phyloP scores from a whole-genome alignment of 2,888 invertebrate species.

The Ditylenchus weischeri region DNA sequence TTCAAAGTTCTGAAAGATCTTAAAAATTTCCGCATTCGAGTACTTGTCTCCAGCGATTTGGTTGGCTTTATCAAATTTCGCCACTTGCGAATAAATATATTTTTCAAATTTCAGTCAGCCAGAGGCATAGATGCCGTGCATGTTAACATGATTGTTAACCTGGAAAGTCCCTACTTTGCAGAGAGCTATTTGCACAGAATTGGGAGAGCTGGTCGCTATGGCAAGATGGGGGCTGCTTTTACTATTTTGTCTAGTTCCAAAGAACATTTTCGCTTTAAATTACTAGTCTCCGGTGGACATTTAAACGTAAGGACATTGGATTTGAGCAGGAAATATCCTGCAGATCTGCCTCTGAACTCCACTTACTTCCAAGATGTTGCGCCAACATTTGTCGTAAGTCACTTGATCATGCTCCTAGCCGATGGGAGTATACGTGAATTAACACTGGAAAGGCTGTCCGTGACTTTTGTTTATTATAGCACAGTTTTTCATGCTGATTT shows the following conservation, averaged over 20 bases:
- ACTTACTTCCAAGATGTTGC: constrained; percentile 11
- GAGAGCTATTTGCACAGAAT: constrained; percentile 88
- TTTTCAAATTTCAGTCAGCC: constrained; percentile 66
- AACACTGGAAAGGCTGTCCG: no score
- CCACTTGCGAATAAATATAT: neutral
- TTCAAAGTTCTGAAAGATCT: constrained; percentile 74
- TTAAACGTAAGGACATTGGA: constrained; percentile 21
- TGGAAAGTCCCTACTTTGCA: constrained; percentile 77
- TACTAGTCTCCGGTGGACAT: constrained; percentile 3
- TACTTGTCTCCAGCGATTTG: constrained; percentile 79
- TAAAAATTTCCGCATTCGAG: constrained; percentile 76
- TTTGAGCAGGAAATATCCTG: constrained; percentile 16
- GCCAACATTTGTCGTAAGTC: no score
- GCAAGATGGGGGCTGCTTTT: constrained; percentile 60
- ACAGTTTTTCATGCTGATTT: no score
- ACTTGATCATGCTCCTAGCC: no score
- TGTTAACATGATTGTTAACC: constrained; percentile 86
- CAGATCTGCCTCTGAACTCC: constrained; percentile 23
- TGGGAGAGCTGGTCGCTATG: constrained; percentile 90
- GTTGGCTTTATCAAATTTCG: constrained; percentile 45
- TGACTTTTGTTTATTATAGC: no score
- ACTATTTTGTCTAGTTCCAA: constrained; percentile 12
- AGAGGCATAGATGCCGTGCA: constrained; percentile 90
- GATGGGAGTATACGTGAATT: no score
- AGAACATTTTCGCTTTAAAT: constrained; percentile 8